These are phyloP conservation scores for Cheilosia urbana DNA, from an alignment of 2,888 invertebrate genomes.

Conservation along the genomic window DNA sequence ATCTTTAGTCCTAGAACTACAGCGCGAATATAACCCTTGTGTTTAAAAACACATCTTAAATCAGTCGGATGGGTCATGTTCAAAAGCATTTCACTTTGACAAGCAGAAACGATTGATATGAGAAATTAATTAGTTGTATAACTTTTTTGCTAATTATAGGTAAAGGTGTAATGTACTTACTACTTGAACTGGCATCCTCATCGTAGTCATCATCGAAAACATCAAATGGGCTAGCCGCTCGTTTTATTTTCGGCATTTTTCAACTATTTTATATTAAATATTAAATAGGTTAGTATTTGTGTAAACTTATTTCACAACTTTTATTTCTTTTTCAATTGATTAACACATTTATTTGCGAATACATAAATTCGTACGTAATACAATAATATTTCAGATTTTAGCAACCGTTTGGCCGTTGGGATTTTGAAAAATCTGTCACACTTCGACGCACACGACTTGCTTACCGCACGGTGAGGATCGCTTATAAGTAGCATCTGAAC, in stretches of 20 bases:
- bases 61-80: too few relatives aligned
- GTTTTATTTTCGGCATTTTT: constrained; percentile 81
- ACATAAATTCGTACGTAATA: background rate
- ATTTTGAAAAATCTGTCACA: constrained; percentile 3
- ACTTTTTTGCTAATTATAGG: too few relatives aligned
- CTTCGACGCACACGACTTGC: constrained; percentile 11
- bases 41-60: too few relatives aligned
- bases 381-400: background rate
- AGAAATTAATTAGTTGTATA: too few relatives aligned
- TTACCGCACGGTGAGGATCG: constrained; percentile 58
- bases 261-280: constrained; percentile 77
- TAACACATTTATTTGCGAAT: background rate
- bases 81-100: too few relatives aligned
- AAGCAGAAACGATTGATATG: too few relatives aligned
- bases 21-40: too few relatives aligned
- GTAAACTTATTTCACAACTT: background rate
- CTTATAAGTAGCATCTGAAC: constrained; percentile 75
- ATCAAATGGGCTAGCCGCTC: constrained; percentile 81
- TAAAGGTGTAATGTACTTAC: constrained; percentile 77
- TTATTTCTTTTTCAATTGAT: background rate
- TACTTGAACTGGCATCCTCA: constrained; percentile 82
- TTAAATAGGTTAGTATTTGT: background rate
- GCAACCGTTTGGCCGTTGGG: too few relatives aligned
- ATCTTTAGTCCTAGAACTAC: too few relatives aligned
- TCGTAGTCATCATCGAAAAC: constrained; percentile 83